Evolutionary conservation across 64 coral and sea anemone species (phyloP), one percentile per base, ranked within the genome.

Genomic region (Montipora foliosa): DNA sequence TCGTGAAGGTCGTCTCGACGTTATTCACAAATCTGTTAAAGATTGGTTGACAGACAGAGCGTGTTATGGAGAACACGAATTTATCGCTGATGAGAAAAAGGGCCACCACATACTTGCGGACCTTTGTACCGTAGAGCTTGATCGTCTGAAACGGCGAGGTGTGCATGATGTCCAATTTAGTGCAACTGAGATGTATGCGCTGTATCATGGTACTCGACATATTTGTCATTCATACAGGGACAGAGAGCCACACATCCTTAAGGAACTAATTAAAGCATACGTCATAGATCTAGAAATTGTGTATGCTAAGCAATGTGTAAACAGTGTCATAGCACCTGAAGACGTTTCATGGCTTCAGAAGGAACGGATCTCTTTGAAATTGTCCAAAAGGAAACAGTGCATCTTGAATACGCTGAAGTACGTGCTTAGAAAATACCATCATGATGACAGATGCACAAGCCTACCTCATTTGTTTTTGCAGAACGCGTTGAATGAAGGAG

Each of bases 21-120:
- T 76, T 37, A 75, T 92, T 58, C 90, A 92, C 79, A 92, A 92
- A 21, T 61, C 90, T 6, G 70, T 92, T 14, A 74, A 83, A 37
- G 90, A 92, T 37, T 92, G 79, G 79, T 84, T 92, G 55, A 84
- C 51, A 46, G 61, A 7, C 20, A 9, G 13, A 21, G 66, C 37
- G 4, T n/a, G 25, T 19, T 78, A 80, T 20, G 29, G 62, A 13
- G 21, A 60, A 11, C 68, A 91, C 72, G 90, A 91, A 8, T 91
- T 91, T 22, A 91, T 5, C 19, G 49, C 57, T 4, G 60, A 73
- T 11, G 79, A 92, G 79, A 86, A 77, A 3, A 29, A 85, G 12
- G 90, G 90, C 12, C 80, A 84, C 12, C 29, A 76, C 45, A 73
- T 92, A 11, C 79, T 92, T 84, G 49, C 17, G 1, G 8, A 66